These are phyloP conservation scores for Myotis lucifugus DNA, from an alignment of 2,113 vertebrate species.

Conservation along the genomic window DNA sequence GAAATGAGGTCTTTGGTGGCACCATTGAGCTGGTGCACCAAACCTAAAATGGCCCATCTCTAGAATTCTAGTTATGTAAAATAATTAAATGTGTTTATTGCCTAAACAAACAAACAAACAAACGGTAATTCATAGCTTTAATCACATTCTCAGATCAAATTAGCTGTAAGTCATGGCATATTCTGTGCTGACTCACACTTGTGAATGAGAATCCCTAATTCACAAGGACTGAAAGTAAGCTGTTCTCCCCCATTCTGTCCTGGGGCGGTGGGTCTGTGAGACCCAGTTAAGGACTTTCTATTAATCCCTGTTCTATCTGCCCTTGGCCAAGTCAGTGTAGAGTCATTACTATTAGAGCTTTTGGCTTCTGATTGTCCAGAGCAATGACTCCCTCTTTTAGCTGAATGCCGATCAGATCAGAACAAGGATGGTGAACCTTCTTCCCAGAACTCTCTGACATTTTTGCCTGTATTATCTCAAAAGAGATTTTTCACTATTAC, in stretches of 20 bases:
- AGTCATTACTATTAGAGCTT: neutral
- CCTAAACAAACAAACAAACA: neutral
- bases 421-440: neutral
- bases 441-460: neutral
- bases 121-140: neutral
- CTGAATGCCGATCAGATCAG: neutral
- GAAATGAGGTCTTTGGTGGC: neutral
- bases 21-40: neutral
- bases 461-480: neutral
- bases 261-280: neutral
- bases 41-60: neutral
- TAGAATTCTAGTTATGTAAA: neutral
- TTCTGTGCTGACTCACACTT: neutral
- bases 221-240: neutral
- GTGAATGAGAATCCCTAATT: neutral
- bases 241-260: neutral
- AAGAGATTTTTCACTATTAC: neutral
- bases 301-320: neutral
- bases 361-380: neutral
- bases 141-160: neutral
- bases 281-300: neutral
- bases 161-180: neutral
- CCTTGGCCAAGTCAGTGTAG: neutral
- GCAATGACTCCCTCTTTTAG: neutral
- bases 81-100: constrained; percentile 16